Percentiles rank a stretch among this genome's conserved stretches.
Evolutionary conservation across 2,797 vertebrate genomes (phyloP).

Genomic region (Phylloscopus collybita): DNA sequence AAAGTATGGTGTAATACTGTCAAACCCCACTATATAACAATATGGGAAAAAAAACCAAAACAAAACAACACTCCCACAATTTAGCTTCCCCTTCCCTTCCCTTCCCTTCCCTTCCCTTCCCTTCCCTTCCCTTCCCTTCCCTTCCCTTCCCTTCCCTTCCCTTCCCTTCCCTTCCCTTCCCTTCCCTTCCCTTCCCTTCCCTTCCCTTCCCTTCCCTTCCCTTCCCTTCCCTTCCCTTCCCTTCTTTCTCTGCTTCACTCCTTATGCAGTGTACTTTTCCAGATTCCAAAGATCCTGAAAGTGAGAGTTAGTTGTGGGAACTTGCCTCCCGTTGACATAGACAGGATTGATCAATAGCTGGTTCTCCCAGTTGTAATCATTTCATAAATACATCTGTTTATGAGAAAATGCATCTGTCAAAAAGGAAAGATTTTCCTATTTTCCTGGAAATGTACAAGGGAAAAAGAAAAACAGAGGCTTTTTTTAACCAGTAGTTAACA

Average conservation of each 20-base stretch:
- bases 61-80: not conserved
- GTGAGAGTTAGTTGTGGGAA: not conserved
- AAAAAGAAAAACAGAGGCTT: accelerated
- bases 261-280: not conserved
- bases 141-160: too few species aligned
- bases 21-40: not conserved
- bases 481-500: not conserved
- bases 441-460: not conserved
- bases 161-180: too few species aligned
- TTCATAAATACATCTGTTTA: not conserved
- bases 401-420: not conserved
- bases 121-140: too few species aligned
- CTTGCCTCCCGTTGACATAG: not conserved
- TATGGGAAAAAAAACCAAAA: not conserved
- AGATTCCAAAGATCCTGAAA: not conserved
- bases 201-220: too few species aligned
- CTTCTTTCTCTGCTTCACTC: not conserved
- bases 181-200: too few species aligned
- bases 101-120: not conserved
- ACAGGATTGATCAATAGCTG: not conserved
- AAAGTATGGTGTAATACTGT: not conserved
- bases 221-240: not conserved
- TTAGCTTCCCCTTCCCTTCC: not conserved
- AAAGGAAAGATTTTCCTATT: not conserved
- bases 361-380: not conserved